Evolutionary conservation across 53 echinoderm and acorn worm genomes (phyloP).

Genomic region (Arbacia lixula): DNA sequence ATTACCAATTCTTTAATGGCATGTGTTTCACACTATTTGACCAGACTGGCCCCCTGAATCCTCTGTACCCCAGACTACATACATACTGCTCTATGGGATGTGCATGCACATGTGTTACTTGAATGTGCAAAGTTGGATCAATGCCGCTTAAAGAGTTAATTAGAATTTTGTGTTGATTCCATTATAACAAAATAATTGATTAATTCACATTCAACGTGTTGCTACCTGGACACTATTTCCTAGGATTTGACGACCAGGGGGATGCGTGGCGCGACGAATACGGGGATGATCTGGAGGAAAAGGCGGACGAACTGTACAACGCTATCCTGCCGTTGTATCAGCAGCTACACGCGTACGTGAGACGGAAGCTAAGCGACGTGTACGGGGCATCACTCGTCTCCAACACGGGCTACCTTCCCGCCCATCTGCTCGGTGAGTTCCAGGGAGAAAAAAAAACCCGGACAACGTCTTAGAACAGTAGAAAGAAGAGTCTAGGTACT

Average conservation of each 20-base stretch:
- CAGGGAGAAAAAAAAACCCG: no score
- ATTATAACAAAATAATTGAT: no score
- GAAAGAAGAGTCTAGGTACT: no score
- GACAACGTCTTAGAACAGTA: no score
- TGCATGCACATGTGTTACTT: no score
- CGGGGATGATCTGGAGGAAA: slow-evolving; percentile 33
- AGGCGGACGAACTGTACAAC: slow-evolving; percentile 44
- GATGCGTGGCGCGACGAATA: slow-evolving; percentile 53
- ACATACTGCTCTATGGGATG: no score
- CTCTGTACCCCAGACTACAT: no score
- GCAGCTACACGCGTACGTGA: slow-evolving; percentile 67
- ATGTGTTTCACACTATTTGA: slow-evolving; percentile 11
- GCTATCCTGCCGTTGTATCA: slow-evolving; percentile 59
- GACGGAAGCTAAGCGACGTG: slow-evolving; percentile 39
- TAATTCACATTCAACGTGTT: no score
- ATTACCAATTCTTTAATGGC: no score
- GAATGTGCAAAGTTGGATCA: no score
- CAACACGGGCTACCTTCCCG: slow-evolving; percentile 43
- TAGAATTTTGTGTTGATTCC: neutral
- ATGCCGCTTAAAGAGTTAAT: neutral
- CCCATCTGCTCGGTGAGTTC: slow-evolving; percentile 58
- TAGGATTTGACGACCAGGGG: slow-evolving; percentile 51
- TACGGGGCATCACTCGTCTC: slow-evolving; percentile 57
- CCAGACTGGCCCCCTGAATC: no score
- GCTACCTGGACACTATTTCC: no score